phyloP scores from a whole-genome alignment of 1,140 invertebrate genomes.

The Zaprionus camerounensis region DNA sequence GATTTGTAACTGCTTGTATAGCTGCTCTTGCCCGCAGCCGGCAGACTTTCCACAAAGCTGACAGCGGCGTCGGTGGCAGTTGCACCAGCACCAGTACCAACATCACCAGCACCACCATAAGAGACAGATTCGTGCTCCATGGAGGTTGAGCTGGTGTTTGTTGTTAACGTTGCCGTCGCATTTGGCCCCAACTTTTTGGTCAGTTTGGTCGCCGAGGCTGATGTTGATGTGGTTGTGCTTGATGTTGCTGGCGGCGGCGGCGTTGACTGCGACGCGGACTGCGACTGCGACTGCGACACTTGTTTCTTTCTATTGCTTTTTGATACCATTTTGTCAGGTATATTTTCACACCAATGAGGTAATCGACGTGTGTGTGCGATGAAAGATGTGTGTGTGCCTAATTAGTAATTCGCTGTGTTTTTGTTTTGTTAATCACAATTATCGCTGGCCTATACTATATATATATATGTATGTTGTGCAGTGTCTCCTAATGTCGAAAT shows the following conservation, averaged over 20 bases:
- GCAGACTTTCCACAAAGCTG: slow-evolving; percentile 14
- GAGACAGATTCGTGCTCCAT: slow-evolving; percentile 72
- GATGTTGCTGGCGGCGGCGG: slow-evolving; percentile 57
- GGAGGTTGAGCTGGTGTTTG: slow-evolving; percentile 61
- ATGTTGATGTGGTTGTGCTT: slow-evolving; percentile 69
- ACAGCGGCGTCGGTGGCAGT: background rate
- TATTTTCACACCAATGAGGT: slow-evolving; percentile 73
- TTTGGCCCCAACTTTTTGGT: slow-evolving; percentile 68
- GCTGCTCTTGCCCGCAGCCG: slow-evolving; percentile 46
- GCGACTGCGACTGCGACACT: slow-evolving; percentile 54
- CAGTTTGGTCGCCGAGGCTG: slow-evolving; percentile 70
- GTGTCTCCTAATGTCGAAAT: slow-evolving; percentile 75
- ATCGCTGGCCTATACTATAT: slow-evolving; percentile 42
- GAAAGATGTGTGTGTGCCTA: slow-evolving; percentile 51
- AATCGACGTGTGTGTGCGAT: slow-evolving; percentile 55
- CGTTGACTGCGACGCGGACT: slow-evolving; percentile 28
- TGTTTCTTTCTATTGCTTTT: slow-evolving; percentile 83
- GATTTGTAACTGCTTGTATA: slow-evolving; percentile 60
- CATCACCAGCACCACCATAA: slow-evolving; percentile 23
- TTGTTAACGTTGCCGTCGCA: slow-evolving; percentile 66
- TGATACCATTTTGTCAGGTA: slow-evolving; percentile 76
- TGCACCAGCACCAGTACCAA: background rate
- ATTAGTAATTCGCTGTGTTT: slow-evolving; percentile 38
- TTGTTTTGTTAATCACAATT: slow-evolving; percentile 71
- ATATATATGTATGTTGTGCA: slow-evolving; percentile 11